These are phyloP conservation scores for Lepidotrigona ventralis DNA, from an alignment of 1,140 invertebrate species.

Conservation along the genomic window DNA sequence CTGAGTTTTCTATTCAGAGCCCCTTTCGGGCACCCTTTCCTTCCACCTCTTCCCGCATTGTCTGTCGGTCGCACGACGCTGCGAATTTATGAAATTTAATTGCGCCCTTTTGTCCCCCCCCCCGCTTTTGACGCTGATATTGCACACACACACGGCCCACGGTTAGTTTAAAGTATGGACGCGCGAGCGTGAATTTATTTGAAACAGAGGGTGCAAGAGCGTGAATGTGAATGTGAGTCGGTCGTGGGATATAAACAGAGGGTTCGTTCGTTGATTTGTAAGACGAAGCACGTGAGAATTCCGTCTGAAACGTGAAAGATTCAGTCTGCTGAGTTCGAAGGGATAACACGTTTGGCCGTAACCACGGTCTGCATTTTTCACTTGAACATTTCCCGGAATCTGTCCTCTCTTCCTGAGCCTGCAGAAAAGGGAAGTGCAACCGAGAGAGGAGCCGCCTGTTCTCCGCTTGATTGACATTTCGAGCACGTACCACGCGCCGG, in stretches of 20 bases:
- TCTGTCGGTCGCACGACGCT: not conserved
- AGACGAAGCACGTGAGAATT: too few species aligned
- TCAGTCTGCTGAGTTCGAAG: not conserved
- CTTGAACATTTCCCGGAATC: not conserved
- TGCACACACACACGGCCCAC: not conserved
- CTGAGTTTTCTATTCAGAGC: not conserved
- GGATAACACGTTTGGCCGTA: not conserved
- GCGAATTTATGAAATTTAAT: conserved; percentile 22
- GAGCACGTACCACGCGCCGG: conserved; percentile 9
- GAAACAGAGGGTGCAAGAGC: not conserved
- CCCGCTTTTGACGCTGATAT: not conserved
- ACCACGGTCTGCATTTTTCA: conserved; percentile 3
- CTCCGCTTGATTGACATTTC: conserved; percentile 4
- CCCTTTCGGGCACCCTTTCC: not conserved
- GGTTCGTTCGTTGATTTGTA: too few species aligned
- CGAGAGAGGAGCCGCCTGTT: too few species aligned
- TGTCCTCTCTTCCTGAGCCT: not conserved
- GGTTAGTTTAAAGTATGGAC: not conserved
- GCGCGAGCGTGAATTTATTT: not conserved
- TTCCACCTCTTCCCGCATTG: not conserved
- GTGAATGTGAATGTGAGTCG: not conserved
- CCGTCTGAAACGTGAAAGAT: not conserved
- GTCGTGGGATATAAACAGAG: not conserved
- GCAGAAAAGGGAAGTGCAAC: too few species aligned
- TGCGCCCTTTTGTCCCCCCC: not conserved